Base-by-base conservation (phyloP, 2,113 vertebrate species). In the Clarias gariepinus region DNA sequence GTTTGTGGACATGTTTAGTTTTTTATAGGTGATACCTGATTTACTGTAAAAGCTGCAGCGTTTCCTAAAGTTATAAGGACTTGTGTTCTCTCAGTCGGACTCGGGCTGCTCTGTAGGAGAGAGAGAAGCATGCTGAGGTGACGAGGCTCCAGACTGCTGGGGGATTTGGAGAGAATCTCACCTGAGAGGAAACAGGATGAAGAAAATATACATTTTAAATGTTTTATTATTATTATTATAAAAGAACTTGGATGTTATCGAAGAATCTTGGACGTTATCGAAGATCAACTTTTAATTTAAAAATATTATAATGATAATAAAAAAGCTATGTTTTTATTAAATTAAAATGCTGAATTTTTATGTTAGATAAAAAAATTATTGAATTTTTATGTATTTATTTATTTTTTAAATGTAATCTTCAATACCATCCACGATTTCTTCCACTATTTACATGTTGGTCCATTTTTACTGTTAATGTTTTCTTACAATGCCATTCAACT, bases 21-120 rank as follows among this genome's bases (percentile, higher is more conserved):
- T 55, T 25, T 15, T 10, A 10, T 2, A 58, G 63, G 11, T 84
- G 18, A 36, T 86, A 99, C 98, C 93, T 99, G 98, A 94, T 98
- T 99, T 82, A 93, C 89, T 79, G 97, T 97, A 90, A 99, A 99
- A 77, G 98, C 98, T 89, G 97, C 96, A 89, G 94, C 95, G 89
- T 99, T 99, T 90, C 97, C 95, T 83, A 99, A 87, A 1, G 96
- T 98, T 33, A 98, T 91, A 69, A 99, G 95, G 82, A 95, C 95
- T 89, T 90, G 94, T 88, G 95, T 95, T 89, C 93, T 95, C 91
- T 97, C 94, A 28, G 93, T 47, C 82, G 94, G 88, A 90, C 96
- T 95, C 52, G 93, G 92, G 87, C 93, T 94, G 78, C 88, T 94
- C 86, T 96, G 91, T 18, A 99, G 95, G 85, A 97, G 93, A 41